A percentile compares a stretch with the other conserved stretches of the same genome.
Conservation (phyloP, 2,888 invertebrate genomes). For the Eupeodes luniger region DNA sequence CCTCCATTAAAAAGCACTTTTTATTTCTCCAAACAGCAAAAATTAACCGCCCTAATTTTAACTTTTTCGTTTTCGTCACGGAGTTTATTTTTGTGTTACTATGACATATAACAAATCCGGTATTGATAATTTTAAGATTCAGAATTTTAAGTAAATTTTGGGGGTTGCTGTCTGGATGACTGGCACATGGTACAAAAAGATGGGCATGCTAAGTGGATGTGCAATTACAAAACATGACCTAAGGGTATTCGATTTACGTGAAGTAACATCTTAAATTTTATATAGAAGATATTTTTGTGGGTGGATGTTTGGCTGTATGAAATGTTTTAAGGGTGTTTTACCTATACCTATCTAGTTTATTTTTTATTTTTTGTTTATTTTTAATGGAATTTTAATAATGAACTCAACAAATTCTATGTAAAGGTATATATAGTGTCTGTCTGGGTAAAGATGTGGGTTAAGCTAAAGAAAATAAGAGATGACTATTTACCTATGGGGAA, state of each 20-base stretch:
- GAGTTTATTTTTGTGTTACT: not conserved
- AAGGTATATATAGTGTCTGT: not conserved
- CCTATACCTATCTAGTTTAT: slow-evolving; percentile 3
- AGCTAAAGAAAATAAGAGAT: not conserved
- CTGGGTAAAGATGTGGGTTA: not conserved
- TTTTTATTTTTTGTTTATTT: slow-evolving; percentile 38
- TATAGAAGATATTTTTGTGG: not conserved
- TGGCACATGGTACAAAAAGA: not conserved
- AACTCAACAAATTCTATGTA: not conserved
- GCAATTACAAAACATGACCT: slow-evolving; percentile 61
- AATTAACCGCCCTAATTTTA: no score
- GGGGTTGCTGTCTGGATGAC: not conserved
- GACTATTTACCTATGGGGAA: not conserved
- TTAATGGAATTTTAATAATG: slow-evolving; percentile 58
- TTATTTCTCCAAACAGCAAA: no score
- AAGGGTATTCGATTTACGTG: slow-evolving; percentile 49
- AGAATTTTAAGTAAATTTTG: not conserved
- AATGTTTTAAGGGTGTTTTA: not conserved
- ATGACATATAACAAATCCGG: not conserved
- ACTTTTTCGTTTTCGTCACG: no score
- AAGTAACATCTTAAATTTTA: slow-evolving; percentile 39
- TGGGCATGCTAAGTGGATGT: slow-evolving; percentile 60
- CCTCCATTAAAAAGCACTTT: no score
- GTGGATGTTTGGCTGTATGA: not conserved
- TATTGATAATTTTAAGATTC: not conserved